Evolutionary conservation across 1,140 invertebrate genomes (phyloP).

Genomic region (Melipona quadrifasciata): DNA sequence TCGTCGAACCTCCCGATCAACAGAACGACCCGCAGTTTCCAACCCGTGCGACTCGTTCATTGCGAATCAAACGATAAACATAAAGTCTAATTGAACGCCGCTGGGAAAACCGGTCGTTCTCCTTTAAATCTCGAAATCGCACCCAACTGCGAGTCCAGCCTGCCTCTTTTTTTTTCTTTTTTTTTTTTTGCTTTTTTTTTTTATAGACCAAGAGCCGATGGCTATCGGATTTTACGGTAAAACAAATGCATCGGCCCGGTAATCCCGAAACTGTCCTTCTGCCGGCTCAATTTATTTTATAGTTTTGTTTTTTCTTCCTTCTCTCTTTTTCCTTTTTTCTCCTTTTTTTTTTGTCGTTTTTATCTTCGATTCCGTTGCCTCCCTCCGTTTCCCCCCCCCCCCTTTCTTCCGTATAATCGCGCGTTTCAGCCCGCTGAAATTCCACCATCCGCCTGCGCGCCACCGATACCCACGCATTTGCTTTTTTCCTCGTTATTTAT

Average conservation of each 20-base stretch:
- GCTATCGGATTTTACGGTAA: constrained; percentile 70
- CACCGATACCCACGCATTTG: neutral
- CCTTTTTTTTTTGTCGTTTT: constrained; percentile 28
- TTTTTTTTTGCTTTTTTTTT: constrained; percentile 43
- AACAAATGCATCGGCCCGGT: constrained; percentile 69
- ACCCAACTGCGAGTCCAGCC: neutral
- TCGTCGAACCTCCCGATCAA: constrained; percentile 31
- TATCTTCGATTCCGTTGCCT: constrained; percentile 56
- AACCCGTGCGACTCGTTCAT: neutral
- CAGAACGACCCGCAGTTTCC: neutral
- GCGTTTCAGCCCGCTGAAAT: constrained; percentile 1
- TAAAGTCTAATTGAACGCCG: constrained; percentile 45
- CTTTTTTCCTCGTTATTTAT: neutral
- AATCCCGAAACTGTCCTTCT: constrained; percentile 66
- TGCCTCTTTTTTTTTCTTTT: constrained; percentile 31
- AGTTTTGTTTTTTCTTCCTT: constrained; percentile 33
- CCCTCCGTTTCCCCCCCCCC: neutral
- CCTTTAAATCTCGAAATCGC: constrained; percentile 60
- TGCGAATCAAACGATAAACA: constrained; percentile 34
- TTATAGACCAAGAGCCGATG: constrained; percentile 41
- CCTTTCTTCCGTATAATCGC: constrained; percentile 21
- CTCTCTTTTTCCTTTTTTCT: too few relatives aligned
- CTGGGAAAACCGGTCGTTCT: constrained; percentile 37
- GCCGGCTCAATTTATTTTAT: constrained; percentile 70
- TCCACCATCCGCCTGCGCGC: neutral